Evolutionary conservation across 1,140 invertebrate species (phyloP).

Genomic region (Drosophila gunungcola): DNA sequence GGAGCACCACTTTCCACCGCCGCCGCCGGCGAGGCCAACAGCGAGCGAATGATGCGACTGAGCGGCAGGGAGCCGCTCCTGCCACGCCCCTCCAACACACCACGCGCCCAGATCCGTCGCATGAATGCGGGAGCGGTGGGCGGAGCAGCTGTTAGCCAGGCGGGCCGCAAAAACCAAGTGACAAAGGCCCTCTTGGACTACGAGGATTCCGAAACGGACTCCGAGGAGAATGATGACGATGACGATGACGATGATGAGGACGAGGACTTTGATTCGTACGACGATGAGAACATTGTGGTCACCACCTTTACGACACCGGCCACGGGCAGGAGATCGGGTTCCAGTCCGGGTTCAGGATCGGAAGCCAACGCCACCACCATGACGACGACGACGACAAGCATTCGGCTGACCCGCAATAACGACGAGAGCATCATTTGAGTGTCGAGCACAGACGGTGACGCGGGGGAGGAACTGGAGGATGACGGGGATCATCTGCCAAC

Average conservation of each 20-base stretch:
- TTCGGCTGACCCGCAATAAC: constrained; percentile 79
- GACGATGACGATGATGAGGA: constrained; percentile 81
- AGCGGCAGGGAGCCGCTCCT: constrained; percentile 73
- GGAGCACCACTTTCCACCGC: constrained; percentile 50
- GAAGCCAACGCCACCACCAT: constrained; percentile 16
- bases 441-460: constrained; percentile 33
- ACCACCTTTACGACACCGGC: constrained; percentile 73
- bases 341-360: constrained; percentile 37
- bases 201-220: constrained; percentile 68
- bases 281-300: constrained; percentile 82
- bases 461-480: constrained; percentile 18
- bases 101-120: constrained; percentile 73
- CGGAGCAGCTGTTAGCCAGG: constrained; percentile 48
- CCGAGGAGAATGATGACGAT: constrained; percentile 75
- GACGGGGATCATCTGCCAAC: not conserved
- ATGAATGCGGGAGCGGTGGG: constrained; percentile 68
- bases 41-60: constrained; percentile 47
- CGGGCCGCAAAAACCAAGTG: constrained; percentile 66
- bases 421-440: constrained; percentile 84
- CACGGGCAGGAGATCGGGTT: constrained; percentile 43
- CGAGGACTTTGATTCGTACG: constrained; percentile 83
- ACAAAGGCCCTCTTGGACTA: constrained; percentile 77
- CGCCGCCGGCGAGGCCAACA: constrained; percentile 47
- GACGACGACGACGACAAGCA: constrained; percentile 78
- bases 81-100: constrained; percentile 73